Percentiles rank a stretch among this genome's conserved stretches.
These are phyloP conservation scores for Leptopilina drosophilae DNA, from an alignment of 2,888 invertebrate genomes.

Conservation along the genomic window DNA sequence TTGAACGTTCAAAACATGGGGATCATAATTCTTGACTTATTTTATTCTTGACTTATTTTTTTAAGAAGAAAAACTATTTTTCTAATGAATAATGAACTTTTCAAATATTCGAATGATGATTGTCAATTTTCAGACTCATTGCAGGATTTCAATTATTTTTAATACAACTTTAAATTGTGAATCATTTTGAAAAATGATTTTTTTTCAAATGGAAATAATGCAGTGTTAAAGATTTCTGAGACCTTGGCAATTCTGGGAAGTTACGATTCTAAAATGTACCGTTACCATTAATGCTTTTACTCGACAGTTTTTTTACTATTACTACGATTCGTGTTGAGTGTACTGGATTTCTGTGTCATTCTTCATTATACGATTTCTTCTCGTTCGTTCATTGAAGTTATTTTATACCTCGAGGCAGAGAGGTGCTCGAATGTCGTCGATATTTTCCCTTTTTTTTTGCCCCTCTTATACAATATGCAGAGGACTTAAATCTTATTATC, in stretches of 20 bases:
- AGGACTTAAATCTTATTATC: not conserved
- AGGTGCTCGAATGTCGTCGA: conserved; percentile 15
- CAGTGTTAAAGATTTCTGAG: not conserved
- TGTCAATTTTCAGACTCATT: no score
- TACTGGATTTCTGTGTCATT: conserved; percentile 12
- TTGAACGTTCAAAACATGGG: no score
- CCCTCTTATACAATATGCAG: not conserved
- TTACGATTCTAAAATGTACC: conserved; percentile 17
- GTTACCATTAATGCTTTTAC: conserved; percentile 30
- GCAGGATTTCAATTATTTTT: no score
- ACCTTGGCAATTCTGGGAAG: conserved; percentile 15
- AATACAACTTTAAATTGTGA: no score
- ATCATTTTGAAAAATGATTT: no score
- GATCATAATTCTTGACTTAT: no score
- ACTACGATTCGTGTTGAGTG: conserved; percentile 13
- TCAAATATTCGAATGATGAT: no score
- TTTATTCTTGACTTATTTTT: no score
- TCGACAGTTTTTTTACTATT: conserved; percentile 13
- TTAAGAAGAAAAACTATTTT: no score
- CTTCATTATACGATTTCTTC: conserved; percentile 21
- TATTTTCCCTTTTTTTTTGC: not conserved
- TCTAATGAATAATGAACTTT: no score
- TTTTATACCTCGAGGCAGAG: conserved; percentile 23
- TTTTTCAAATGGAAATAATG: no score
- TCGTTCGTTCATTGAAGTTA: conserved; percentile 1